Evolutionary conservation across 2,113 vertebrate species (phyloP).

Genomic region (Trichechus manatus): DNA sequence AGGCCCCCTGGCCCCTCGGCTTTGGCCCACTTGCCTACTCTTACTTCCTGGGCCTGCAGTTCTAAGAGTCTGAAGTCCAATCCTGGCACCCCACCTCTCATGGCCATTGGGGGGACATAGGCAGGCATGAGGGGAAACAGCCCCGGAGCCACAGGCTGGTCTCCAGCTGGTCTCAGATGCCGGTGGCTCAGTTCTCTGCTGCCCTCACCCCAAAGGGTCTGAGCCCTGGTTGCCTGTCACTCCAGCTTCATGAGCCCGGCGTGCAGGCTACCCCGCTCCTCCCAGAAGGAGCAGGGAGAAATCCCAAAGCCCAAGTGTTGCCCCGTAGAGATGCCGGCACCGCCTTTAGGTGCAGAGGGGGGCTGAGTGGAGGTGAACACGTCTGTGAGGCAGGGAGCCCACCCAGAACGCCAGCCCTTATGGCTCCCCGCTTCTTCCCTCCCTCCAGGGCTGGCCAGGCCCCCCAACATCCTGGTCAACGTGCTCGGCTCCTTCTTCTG

Average conservation of each 20-base stretch:
- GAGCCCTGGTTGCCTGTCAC: too few relatives aligned
- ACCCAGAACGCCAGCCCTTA: neutral
- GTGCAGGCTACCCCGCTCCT: too few relatives aligned
- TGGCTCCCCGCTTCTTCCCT: neutral
- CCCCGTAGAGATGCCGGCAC: neutral
- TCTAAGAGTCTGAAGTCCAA: neutral
- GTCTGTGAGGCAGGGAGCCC: neutral
- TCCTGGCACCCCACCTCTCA: neutral
- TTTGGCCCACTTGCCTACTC: neutral
- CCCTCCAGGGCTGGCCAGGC: conserved; percentile 82
- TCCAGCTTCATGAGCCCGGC: too few relatives aligned
- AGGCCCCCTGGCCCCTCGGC: too few relatives aligned
- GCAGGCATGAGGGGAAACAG: too few relatives aligned
- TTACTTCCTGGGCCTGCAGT: neutral
- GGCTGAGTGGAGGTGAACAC: neutral
- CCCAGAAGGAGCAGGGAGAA: neutral
- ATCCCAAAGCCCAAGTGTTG: too few relatives aligned
- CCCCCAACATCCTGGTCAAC: conserved; percentile 76
- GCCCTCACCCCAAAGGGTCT: neutral
- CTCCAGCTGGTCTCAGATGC: neutral
- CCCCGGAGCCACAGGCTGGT: too few relatives aligned
- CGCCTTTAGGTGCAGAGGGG: neutral
- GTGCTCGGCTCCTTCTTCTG: conserved; percentile 86
- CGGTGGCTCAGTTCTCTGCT: neutral
- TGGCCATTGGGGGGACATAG: neutral